phyloP scores from a whole-genome alignment of 2,888 invertebrate species.

The Ichneumoninae sp. region DNA sequence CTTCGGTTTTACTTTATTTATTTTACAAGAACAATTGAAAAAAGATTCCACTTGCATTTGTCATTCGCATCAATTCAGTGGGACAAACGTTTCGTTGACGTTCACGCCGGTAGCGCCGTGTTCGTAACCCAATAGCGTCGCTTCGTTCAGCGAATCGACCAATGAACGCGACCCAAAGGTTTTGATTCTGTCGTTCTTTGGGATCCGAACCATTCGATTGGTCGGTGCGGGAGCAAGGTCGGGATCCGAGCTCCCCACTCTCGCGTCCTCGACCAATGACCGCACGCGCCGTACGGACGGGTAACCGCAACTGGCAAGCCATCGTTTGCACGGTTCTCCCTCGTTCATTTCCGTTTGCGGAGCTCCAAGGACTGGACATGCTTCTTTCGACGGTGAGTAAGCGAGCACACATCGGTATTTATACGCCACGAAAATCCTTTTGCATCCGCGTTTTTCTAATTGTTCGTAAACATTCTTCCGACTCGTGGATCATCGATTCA shows the following conservation, averaged over 20 bases:
- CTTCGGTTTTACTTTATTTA: background rate
- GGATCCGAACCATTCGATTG: background rate
- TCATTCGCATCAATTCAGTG: background rate
- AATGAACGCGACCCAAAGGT: background rate
- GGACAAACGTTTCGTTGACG: background rate
- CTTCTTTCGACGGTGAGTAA: slow-evolving; percentile 37
- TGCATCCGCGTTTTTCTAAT: slow-evolving; percentile 37
- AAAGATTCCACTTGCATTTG: background rate
- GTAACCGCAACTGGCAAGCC: background rate
- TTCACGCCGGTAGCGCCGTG: background rate
- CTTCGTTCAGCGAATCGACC: background rate
- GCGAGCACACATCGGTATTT: background rate
- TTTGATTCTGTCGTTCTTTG: background rate
- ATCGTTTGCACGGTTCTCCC: background rate
- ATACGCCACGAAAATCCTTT: slow-evolving; percentile 41
- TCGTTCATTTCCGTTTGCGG: slow-evolving; percentile 58
- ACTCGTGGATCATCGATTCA: background rate
- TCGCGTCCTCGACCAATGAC: background rate
- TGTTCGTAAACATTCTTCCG: background rate
- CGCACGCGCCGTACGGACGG: background rate
- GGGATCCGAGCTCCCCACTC: background rate
- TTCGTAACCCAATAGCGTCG: background rate
- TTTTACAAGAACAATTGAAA: background rate
- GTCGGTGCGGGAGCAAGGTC: background rate
- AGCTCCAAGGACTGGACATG: background rate